Conservation (phyloP, 2,797 vertebrate species). For the Phoxinus dragarum region DNA sequence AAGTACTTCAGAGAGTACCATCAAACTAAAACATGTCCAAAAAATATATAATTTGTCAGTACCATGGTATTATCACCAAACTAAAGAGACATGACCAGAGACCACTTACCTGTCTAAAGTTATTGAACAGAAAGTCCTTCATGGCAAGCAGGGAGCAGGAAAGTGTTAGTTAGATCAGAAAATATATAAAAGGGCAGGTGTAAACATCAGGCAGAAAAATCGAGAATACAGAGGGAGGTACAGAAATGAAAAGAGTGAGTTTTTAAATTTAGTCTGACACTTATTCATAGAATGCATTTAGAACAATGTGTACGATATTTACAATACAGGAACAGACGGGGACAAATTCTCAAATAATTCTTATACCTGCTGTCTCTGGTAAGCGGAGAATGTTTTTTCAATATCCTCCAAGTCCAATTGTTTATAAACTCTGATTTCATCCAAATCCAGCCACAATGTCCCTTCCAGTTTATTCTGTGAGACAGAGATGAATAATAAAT, state of each 20-base stretch:
- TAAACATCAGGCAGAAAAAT: slow-evolving; percentile 12
- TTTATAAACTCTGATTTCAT: slow-evolving; percentile 83
- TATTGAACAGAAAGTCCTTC: slow-evolving; percentile 86
- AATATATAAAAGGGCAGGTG: background rate
- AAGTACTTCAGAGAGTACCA: background rate
- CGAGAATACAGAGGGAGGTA: background rate
- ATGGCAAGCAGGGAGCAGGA: slow-evolving; percentile 83
- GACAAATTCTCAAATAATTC: background rate
- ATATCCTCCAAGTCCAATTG: slow-evolving; percentile 85
- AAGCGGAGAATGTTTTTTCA: slow-evolving; percentile 88
- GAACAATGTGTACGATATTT: background rate
- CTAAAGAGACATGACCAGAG: background rate
- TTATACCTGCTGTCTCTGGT: slow-evolving; percentile 83
- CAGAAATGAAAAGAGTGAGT: background rate
- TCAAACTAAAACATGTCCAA: background rate
- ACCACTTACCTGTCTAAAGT: slow-evolving; percentile 85
- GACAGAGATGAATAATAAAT: background rate
- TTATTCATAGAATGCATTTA: background rate
- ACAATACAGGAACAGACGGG: background rate
- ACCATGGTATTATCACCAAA: background rate
- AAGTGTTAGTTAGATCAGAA: slow-evolving; percentile 30
- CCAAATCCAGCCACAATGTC: slow-evolving; percentile 86
- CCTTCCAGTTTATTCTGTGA: slow-evolving; percentile 83
- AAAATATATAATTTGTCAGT: background rate
- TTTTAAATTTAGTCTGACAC: background rate